These are phyloP conservation scores for Ephydatia muelleri DNA, from an alignment of 37 sponge, comb jelly and placozoan genomes.

Conservation along the genomic window DNA sequence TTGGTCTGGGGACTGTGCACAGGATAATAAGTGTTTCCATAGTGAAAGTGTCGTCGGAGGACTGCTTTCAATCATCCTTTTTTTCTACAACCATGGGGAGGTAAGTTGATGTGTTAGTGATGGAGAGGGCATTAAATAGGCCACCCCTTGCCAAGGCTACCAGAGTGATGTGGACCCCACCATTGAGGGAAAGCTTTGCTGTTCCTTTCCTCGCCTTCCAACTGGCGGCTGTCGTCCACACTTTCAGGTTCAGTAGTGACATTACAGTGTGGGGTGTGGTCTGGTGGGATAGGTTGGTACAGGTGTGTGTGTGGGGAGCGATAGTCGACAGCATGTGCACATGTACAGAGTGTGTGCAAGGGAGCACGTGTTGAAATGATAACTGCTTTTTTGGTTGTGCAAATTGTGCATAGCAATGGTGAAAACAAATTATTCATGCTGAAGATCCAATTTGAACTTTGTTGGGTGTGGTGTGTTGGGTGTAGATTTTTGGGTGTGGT, in stretches of 20 bases:
- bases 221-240: constrained; percentile 48
- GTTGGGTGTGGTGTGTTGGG: no score
- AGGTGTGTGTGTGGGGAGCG: neutral
- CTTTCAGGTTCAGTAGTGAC: constrained; percentile 40
- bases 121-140: no score
- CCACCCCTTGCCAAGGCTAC: constrained; percentile 48
- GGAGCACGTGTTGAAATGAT: no score
- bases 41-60: constrained; percentile 76
- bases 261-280: no score
- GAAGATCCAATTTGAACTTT: no score
- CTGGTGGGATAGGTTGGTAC: neutral
- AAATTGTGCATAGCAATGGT: no score
- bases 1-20: neutral
- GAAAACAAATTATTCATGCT: no score
- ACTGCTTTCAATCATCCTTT: constrained; percentile 30
- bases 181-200: constrained; percentile 96
- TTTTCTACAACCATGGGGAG: constrained; percentile 88
- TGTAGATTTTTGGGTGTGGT: no score
- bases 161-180: constrained; percentile 96
- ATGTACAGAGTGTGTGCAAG: no score
- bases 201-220: constrained; percentile 87
- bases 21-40: neutral
- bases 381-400: no score
- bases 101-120: constrained; percentile 19
- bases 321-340: no score